phyloP scores from a whole-genome alignment of 2,113 vertebrate genomes.

The Cyrtonyx montezumae region DNA sequence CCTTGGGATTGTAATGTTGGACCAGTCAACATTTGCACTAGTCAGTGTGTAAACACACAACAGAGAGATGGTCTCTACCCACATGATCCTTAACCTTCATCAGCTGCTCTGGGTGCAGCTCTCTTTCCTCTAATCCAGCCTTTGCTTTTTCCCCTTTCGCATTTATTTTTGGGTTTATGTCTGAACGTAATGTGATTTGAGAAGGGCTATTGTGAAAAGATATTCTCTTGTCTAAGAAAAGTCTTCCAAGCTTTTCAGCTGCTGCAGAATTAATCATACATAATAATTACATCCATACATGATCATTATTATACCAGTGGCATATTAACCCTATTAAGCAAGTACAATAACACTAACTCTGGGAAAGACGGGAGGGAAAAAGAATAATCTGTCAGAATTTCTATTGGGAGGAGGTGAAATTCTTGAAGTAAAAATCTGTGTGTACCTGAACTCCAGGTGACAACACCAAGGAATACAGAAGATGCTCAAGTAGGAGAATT shows the following conservation, averaged over 20 bases:
- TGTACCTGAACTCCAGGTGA: neutral
- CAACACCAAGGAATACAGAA: neutral
- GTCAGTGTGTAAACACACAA: neutral
- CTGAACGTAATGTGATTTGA: conserved; percentile 39
- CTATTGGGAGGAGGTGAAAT: neutral
- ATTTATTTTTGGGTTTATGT: neutral
- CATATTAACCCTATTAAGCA: conserved; percentile 77
- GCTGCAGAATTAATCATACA: conserved; percentile 61
- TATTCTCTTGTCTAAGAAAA: conserved; percentile 38
- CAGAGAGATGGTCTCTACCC: neutral
- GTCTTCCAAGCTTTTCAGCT: conserved; percentile 51
- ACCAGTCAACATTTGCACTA: neutral
- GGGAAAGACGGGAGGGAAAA: conserved; percentile 28
- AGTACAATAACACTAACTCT: conserved; percentile 53
- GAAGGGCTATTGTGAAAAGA: conserved; percentile 58
- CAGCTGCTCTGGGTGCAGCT: neutral
- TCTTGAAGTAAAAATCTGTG: neutral
- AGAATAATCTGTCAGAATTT: neutral
- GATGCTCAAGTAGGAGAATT: neutral
- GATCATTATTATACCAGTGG: conserved; percentile 68
- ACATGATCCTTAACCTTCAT: neutral
- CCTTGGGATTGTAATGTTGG: conserved; percentile 24
- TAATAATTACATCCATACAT: conserved; percentile 67
- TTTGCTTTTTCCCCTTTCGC: neutral
- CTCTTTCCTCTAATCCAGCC: neutral